These are phyloP conservation scores for Xiphophorus birchmanni DNA, from an alignment of 2,797 vertebrate species.

Conservation along the genomic window DNA sequence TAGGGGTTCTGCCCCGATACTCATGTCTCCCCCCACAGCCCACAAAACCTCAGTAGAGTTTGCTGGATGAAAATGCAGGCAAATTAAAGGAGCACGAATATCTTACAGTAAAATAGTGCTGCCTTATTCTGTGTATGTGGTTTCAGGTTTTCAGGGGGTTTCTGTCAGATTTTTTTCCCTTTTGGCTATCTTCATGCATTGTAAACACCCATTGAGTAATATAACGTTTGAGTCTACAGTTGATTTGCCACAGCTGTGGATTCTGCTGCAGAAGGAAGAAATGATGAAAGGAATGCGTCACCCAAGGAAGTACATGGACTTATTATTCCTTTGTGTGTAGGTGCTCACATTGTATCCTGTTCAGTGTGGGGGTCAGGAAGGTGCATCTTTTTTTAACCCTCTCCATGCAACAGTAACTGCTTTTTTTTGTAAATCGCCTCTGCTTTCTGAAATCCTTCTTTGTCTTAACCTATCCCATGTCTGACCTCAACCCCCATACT, in stretches of 20 bases:
- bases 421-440: conserved; percentile 51
- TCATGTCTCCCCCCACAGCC: background rate
- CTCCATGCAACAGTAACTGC: conserved; percentile 11
- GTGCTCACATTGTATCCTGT: conserved; percentile 34
- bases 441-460: conserved; percentile 16
- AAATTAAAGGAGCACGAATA: background rate
- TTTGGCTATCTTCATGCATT: background rate
- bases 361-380: conserved; percentile 17
- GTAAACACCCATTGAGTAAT: background rate
- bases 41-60: background rate
- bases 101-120: background rate
- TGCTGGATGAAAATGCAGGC: background rate
- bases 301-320: background rate
- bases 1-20: background rate
- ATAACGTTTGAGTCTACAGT: background rate
- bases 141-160: background rate
- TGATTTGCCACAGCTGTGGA: background rate
- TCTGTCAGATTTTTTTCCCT: background rate
- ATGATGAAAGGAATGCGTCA: background rate
- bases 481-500: conserved; percentile 29
- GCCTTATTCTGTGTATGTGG: background rate
- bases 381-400: conserved; percentile 40
- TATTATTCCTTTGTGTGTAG: conserved; percentile 4
- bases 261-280: background rate
- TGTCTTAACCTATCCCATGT: conserved; percentile 22